Evolutionary conservation across 92 coral and sea anemone species (phyloP), one percentile per base, ranked within the genome.

Genomic region (Zoanthus solanderi): DNA sequence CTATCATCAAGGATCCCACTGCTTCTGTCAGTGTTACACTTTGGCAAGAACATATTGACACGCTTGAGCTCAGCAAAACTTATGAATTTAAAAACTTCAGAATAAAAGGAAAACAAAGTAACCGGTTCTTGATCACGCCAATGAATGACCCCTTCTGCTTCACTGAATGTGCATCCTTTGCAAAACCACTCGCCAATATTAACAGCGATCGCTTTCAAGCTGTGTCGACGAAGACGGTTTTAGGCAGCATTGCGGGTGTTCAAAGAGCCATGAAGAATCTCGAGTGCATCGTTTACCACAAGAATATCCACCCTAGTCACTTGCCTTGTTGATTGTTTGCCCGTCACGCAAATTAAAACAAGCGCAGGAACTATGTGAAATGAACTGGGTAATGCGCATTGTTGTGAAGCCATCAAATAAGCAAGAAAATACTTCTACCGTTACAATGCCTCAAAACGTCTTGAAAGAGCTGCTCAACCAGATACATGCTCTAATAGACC

Each of bases 201-300:
- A 83, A 85, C 83, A 85, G 89, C 18, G 83, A 74, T 72, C 67
- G 74, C 75, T 74, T 75, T 16, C 82, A 85, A 74, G 74, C 89
- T 74, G 83, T 80, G 57, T 37, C 65, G 29, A 42, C 89, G 47
- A 85, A 72, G 78, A 56, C 34, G 75, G 77, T 85, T 54, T 15
- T 32, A 58, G 86, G 87, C 34, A 23, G 58, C 7, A 44, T 83
- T 12, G 74, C 65, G 74, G 87, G 87, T 31, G 87, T 83, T 15
- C 77, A 83, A 57, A 83, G 74, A 61, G 71, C 87, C 47, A 83
- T 61, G 54, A 83, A 75, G 34, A 65, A 75, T 50, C 56, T 83
- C 17, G 52, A 76, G 45, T 65, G 87, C 58, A 42, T 63, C 54
- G 46, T 75, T 30, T 83, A 61, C 87, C 87, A 65, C 18, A 83